Evolutionary conservation across 1,140 invertebrate genomes (phyloP).

Genomic region (Drosophila arawakana): DNA sequence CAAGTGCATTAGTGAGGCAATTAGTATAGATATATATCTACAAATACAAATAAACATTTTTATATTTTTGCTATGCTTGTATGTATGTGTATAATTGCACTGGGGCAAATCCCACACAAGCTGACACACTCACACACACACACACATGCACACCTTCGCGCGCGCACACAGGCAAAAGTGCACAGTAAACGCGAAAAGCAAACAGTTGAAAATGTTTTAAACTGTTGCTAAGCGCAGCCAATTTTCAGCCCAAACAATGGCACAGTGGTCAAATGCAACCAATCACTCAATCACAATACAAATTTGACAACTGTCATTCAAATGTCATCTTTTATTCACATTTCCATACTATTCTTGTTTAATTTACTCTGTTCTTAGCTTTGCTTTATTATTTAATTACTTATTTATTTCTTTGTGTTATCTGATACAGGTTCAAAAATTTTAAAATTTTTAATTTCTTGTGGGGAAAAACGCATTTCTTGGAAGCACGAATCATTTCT

Average conservation of each 20-base stretch:
- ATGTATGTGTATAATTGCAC: conserved; percentile 64
- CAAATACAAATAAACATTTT: not conserved
- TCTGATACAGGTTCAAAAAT: too few species aligned
- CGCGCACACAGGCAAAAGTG: conserved; percentile 12
- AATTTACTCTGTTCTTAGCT: too few species aligned
- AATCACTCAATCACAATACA: not conserved
- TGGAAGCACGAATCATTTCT: not conserved
- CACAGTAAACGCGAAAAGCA: conserved; percentile 47
- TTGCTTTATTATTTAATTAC: not conserved
- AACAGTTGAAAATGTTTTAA: conserved; percentile 53
- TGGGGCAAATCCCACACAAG: conserved; percentile 68
- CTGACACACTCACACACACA: conserved; percentile 13
- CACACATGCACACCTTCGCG: not conserved
- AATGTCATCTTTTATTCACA: not conserved
- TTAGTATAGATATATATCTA: conserved; percentile 35
- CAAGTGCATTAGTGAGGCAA: conserved; percentile 70
- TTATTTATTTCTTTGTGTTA: too few species aligned
- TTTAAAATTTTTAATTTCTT: too few species aligned
- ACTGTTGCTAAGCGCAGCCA: conserved; percentile 77
- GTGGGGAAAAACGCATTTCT: not conserved
- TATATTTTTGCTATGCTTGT: conserved; percentile 10
- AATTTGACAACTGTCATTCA: not conserved
- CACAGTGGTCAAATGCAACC: conserved; percentile 28
- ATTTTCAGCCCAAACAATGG: conserved; percentile 61
- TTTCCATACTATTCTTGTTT: too few species aligned